These are phyloP conservation scores for Tupiocoris notatus DNA, from an alignment of 2,888 invertebrate genomes.

Conservation along the genomic window DNA sequence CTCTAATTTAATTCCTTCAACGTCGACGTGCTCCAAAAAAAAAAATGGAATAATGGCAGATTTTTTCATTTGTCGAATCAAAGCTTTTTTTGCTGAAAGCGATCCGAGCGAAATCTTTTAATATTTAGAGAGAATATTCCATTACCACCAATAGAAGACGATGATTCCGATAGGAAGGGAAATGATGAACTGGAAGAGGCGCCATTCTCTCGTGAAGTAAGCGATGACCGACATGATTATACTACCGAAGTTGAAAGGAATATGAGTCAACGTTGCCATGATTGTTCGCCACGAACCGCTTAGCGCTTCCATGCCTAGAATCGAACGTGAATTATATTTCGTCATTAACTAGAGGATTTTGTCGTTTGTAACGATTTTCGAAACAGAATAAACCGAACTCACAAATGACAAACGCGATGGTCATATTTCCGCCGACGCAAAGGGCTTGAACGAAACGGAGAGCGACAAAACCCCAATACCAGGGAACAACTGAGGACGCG, in stretches of 20 bases:
- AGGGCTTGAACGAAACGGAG: slow-evolving; percentile 70
- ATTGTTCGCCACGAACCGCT: slow-evolving; percentile 61
- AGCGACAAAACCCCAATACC: slow-evolving; percentile 66
- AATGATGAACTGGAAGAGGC: slow-evolving; percentile 65
- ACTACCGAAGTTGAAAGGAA: slow-evolving; percentile 70
- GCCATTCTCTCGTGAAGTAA: slow-evolving; percentile 67
- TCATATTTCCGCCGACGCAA: slow-evolving; percentile 81
- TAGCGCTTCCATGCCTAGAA: slow-evolving; percentile 61
- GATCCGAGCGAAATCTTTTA: too few relatives aligned
- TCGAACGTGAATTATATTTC: neutral
- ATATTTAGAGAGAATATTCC: too few relatives aligned
- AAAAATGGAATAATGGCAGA: too few relatives aligned
- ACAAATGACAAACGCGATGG: slow-evolving; percentile 67
- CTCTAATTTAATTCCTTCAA: too few relatives aligned
- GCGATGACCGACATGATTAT: slow-evolving; percentile 64
- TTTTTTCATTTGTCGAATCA: too few relatives aligned
- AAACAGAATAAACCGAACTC: slow-evolving; percentile 48
- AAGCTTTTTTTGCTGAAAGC: too few relatives aligned
- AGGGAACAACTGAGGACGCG: slow-evolving; percentile 68
- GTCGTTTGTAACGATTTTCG: neutral
- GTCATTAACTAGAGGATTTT: neutral
- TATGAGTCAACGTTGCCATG: slow-evolving; percentile 65
- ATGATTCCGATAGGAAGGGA: slow-evolving; percentile 64
- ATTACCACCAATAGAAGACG: slow-evolving; percentile 54
- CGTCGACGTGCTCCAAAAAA: too few relatives aligned